Evolutionary conservation across 2,113 vertebrate genomes (phyloP), one percentile per base, ranked within the genome.

Genomic region (Hipposideros armiger): DNA sequence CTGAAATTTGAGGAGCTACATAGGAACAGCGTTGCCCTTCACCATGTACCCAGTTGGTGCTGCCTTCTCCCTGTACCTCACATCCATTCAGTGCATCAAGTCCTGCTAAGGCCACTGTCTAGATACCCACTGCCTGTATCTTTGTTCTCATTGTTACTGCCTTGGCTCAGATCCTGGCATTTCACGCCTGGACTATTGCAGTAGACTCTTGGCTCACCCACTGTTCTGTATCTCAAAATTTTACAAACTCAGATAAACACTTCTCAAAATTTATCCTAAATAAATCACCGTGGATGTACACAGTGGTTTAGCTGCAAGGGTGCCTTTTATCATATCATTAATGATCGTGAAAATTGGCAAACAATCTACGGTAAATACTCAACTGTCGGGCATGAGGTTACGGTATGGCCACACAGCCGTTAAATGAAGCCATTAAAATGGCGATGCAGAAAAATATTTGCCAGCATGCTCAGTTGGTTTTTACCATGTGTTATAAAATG

Each of bases 21-120:
- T 52, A 10, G 28, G 11, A 52, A 5, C 5, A 56, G n/a, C 0
- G 4, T 6, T 11, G 19, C 11, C 36, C 67, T 32, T 11, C 5
- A n/a, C 47, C 40, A 3, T 26, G 5, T 36, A 22, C 36, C 45
- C 28, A 0, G 0, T 2, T 16, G 47, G 36, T 2, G 2, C 26
- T 15, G 40, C 56, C 69, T 4, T 67, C 7, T n/a, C 66, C 42
- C 2, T 67, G 30, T 60, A 40, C 11, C 47, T 74, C 40, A 3
- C 17, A 5, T 14, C 66, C 15, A 5, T 3, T 32, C 70, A 28
- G 28, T 13, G 2, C 58, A 3, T 54, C 28, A 2, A 14, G 47
- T 40, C 47, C 76, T n/a, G 7, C 52, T 28, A 15, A 54, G 26
- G 62, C 89, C 47, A 3, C 80, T n/a, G 2, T 64, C 70, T 20